These are phyloP conservation scores for Coleophora flavipennella DNA, from an alignment of 2,888 invertebrate genomes.

Conservation along the genomic window DNA sequence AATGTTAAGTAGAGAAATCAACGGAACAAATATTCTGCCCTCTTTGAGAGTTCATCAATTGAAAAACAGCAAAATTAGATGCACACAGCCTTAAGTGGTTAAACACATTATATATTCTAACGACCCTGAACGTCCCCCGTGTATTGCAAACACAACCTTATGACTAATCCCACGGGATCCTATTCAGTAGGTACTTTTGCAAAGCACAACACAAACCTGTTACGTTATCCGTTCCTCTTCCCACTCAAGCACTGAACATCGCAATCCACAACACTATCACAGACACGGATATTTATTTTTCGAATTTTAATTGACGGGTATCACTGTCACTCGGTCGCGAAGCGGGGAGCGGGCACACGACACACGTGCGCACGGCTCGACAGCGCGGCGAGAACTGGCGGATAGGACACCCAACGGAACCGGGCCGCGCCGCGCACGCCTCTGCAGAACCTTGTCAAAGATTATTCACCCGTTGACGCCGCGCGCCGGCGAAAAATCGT, in stretches of 20 bases:
- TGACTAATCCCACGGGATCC: slow-evolving; percentile 2
- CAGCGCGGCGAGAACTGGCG: slow-evolving; percentile 45
- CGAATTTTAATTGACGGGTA: slow-evolving; percentile 27
- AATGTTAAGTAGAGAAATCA: too few species aligned
- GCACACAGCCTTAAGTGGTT: too few species aligned
- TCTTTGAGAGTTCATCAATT: too few species aligned
- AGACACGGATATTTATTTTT: slow-evolving; percentile 33
- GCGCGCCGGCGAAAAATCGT: not conserved
- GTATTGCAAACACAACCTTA: not conserved
- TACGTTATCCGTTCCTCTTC: slow-evolving; percentile 14
- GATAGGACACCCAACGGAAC: slow-evolving; percentile 4
- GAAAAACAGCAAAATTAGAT: too few species aligned
- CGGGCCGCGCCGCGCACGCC: slow-evolving; percentile 49
- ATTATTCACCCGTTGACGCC: slow-evolving; percentile 25
- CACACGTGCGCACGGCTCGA: slow-evolving; percentile 34
- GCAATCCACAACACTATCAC: slow-evolving; percentile 33
- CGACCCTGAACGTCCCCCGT: too few species aligned
- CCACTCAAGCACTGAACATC: slow-evolving; percentile 40
- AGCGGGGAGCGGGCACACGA: slow-evolving; percentile 15
- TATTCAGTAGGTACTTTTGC: not conserved
- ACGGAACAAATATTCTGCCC: too few species aligned
- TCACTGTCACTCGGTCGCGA: slow-evolving; percentile 43
- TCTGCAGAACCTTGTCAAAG: slow-evolving; percentile 44
- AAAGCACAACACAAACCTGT: slow-evolving; percentile 3
- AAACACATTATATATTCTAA: too few species aligned